Conservation (phyloP, 2,797 vertebrate genomes). For the Fundulus diaphanus region DNA sequence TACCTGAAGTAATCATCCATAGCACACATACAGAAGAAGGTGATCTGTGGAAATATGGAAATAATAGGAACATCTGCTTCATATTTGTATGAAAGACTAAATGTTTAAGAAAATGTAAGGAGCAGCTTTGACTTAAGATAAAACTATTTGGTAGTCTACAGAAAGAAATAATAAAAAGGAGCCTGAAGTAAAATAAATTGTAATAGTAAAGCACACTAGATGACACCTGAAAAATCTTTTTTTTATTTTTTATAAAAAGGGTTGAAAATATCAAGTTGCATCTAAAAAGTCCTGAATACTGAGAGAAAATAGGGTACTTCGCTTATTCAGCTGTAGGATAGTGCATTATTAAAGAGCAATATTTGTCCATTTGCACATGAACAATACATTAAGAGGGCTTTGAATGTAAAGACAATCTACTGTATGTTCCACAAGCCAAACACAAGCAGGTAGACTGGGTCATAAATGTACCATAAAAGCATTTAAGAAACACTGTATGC, state of each 20-base stretch:
- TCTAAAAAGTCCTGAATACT: no score
- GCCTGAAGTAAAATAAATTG: no score
- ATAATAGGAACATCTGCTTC: background rate
- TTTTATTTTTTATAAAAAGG: no score
- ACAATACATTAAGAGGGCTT: conserved; percentile 5
- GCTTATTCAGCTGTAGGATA: background rate
- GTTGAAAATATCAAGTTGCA: no score
- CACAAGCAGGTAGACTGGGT: background rate
- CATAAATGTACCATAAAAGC: background rate
- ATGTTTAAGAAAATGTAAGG: background rate
- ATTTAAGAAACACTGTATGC: background rate
- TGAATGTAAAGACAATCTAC: background rate
- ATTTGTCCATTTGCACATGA: background rate
- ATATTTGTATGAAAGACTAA: background rate
- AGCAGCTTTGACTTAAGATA: no score
- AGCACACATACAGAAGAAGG: background rate
- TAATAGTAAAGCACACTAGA: no score
- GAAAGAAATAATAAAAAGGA: no score
- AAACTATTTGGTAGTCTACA: no score
- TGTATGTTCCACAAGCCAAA: background rate
- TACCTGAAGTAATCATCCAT: background rate
- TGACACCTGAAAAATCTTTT: no score
- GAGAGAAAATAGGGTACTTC: background rate
- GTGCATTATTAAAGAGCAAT: background rate
- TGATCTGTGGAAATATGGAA: background rate